Percentiles rank a stretch among this genome's conserved stretches.
These are phyloP conservation scores for Ptychoptera albimana DNA, from an alignment of 2,888 invertebrate genomes.

Conservation along the genomic window DNA sequence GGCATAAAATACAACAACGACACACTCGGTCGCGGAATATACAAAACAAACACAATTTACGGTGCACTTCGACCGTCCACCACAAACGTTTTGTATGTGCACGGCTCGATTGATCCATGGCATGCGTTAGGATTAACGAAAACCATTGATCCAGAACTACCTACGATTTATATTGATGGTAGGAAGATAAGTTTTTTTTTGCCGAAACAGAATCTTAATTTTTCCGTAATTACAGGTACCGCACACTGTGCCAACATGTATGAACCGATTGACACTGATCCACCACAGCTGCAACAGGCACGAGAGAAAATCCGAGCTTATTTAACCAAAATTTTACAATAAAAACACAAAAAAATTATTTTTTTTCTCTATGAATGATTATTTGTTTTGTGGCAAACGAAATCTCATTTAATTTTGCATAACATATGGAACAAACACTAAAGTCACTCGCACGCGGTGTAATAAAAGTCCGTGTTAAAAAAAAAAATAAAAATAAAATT, in stretches of 20 bases:
- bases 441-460: too few species aligned
- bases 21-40: conserved; percentile 43
- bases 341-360: background rate
- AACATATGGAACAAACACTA: too few species aligned
- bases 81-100: conserved; percentile 65
- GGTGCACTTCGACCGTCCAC: conserved; percentile 57
- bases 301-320: conserved; percentile 31
- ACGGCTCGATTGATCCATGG: conserved; percentile 84
- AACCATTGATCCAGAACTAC: conserved; percentile 36
- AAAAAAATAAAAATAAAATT: too few species aligned
- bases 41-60: conserved; percentile 62
- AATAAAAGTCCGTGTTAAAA: too few species aligned
- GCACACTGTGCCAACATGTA: conserved; percentile 94
- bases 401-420: too few species aligned
- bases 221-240: conserved; percentile 51
- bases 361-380: background rate
- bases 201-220: background rate
- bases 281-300: conserved; percentile 48
- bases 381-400: too few species aligned
- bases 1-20: conserved; percentile 47
- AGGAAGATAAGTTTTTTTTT: conserved; percentile 6
- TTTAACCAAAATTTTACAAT: too few species aligned
- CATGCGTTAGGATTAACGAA: conserved; percentile 58
- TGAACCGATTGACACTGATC: conserved; percentile 50
- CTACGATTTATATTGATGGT: conserved; percentile 64